phyloP scores from a whole-genome alignment of 37 sponge, comb jelly and placozoan species.

The Amphimedon queenslandica region DNA sequence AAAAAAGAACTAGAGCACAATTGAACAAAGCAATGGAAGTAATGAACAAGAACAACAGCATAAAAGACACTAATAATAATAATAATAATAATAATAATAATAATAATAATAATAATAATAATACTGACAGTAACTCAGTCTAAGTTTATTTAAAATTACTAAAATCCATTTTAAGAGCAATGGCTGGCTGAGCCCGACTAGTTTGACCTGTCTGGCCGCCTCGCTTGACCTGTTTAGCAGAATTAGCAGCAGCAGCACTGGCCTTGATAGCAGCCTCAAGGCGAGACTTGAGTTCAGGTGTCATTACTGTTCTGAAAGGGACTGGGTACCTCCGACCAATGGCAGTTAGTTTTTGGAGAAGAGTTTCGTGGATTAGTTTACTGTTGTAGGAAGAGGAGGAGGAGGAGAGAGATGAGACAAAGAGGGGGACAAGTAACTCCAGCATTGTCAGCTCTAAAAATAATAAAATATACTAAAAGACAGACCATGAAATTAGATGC shows the following conservation, averaged over 20 bases:
- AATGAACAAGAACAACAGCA: constrained; percentile 14
- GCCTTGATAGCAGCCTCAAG: constrained; percentile 70
- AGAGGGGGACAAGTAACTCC: constrained; percentile 43
- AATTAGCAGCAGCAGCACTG: constrained; percentile 1
- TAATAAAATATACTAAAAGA: background rate
- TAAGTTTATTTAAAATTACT: constrained; percentile 63
- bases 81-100: background rate
- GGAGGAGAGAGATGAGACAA: constrained; percentile 36
- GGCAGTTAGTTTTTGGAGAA: constrained; percentile 47
- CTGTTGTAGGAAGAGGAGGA: background rate
- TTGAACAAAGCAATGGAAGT: constrained; percentile 42
- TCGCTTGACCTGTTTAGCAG: background rate
- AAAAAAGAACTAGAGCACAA: constrained; percentile 40
- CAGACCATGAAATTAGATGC: no score
- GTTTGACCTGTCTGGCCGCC: background rate
- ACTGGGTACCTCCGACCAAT: constrained; percentile 77
- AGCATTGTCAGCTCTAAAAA: constrained; percentile 50
- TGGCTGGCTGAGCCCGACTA: constrained; percentile 50
- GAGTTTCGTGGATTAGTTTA: constrained; percentile 26
- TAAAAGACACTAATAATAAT: background rate
- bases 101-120: background rate
- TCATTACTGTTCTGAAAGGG: constrained; percentile 63
- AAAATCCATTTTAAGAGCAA: constrained; percentile 85
- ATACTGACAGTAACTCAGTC: no score
- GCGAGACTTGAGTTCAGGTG: constrained; percentile 48